Evolutionary conservation across 2,113 vertebrate genomes (phyloP).

Genomic region (Myrmecophaga tridactyla): DNA sequence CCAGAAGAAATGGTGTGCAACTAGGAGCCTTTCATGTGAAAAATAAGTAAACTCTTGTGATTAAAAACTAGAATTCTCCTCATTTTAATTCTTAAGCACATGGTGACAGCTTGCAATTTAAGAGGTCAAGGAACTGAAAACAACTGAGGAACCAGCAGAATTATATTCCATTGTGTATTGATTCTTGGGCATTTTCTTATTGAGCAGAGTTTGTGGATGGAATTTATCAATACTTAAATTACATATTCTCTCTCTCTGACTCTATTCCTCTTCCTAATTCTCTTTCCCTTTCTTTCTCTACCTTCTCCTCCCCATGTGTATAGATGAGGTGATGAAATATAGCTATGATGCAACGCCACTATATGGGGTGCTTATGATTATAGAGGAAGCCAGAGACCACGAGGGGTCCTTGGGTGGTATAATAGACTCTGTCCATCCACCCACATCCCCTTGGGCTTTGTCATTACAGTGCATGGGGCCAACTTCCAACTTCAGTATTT

Average conservation of each 20-base stretch:
- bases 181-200: not conserved
- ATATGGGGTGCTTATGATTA: too few species aligned
- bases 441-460: not conserved
- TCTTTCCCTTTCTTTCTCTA: not conserved
- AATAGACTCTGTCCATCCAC: not conserved
- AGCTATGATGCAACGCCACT: accelerated
- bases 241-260: not conserved
- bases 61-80: not conserved
- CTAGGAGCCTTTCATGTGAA: not conserved
- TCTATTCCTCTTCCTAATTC: not conserved
- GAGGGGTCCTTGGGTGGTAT: not conserved
- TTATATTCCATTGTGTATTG: not conserved
- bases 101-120: too few species aligned
- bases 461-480: too few species aligned
- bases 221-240: not conserved
- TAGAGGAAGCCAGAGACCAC: not conserved
- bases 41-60: not conserved
- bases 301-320: not conserved
- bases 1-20: not conserved
- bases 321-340: not conserved
- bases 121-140: not conserved
- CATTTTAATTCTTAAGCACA: too few species aligned
- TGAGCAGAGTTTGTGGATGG: not conserved
- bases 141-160: not conserved
- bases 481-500: not conserved